A percentile compares a stretch with the other conserved stretches of the same genome.
Evolutionary conservation across 2,113 vertebrate species (phyloP).

Genomic region (Guaruba guarouba): DNA sequence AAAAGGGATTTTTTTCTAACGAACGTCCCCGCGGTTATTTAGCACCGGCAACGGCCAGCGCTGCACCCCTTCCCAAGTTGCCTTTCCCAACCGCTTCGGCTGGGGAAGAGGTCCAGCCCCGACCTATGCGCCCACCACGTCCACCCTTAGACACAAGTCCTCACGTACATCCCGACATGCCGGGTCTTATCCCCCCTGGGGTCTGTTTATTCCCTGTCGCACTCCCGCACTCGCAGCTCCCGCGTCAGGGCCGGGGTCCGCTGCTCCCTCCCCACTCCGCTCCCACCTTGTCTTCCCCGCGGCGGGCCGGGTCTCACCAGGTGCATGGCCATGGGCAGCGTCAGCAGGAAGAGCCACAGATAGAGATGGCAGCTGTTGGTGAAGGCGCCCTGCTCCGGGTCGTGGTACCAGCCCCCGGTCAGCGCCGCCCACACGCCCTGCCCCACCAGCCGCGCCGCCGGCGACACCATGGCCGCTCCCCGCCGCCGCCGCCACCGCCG

Average conservation of each 20-base stretch:
- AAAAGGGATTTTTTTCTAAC: not conserved
- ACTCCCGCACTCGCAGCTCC: not conserved
- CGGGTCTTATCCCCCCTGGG: not conserved
- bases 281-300: not conserved
- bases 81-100: not conserved
- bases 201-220: fast-evolving
- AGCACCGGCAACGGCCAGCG: not conserved
- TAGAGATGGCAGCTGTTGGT: constrained; percentile 96
- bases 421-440: constrained; percentile 95
- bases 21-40: not conserved
- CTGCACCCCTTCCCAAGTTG: not conserved
- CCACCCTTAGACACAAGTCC: not conserved
- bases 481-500: not conserved
- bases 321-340: constrained; percentile 89
- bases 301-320: constrained; percentile 80
- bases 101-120: not conserved
- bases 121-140: fast-evolving
- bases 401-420: constrained; percentile 95
- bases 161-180: fast-evolving
- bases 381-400: constrained; percentile 95
- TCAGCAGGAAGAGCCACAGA: constrained; percentile 92
- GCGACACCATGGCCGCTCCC: constrained; percentile 81
- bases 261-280: not conserved
- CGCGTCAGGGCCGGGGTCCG: not conserved
- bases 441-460: constrained; percentile 87